Evolutionary conservation across 2,113 vertebrate species (phyloP), one percentile per base, ranked within the genome.

Genomic region (Pantherophis guttatus): DNA sequence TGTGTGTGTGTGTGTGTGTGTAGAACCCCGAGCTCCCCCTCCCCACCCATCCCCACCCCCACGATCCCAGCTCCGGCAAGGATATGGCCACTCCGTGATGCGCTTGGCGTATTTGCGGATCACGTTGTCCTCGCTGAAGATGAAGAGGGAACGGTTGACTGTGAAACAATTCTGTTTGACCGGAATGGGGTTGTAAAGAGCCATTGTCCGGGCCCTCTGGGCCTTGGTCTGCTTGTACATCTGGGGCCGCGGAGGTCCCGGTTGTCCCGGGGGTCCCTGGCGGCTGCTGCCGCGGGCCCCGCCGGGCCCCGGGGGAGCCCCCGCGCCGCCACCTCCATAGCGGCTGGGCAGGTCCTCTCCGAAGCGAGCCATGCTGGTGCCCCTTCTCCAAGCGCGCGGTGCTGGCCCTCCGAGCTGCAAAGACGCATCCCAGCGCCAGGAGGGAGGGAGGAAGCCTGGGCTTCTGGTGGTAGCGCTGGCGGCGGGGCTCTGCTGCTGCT

Each of bases 71-170:
- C 91, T 52, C 54, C 54, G 6, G 52, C 94, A 98, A 99, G 99
- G 99, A 99, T 99, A 99, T 99, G 99, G 99, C 99, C 99, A 99
- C 97, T 99, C 99, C 19, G 99, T 99, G 97, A 99, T 99, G 96
- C 99, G 97, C 97, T 99, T 99, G 96, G 99, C 99, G 58, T 99
- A 99, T 98, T 99, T 98, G 96, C 99, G 98, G 95, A 99, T 98
- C 97, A 99, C 97, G 94, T 99, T 99, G 97, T 99, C 99, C 98
- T 99, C 99, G 95, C 99, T 99, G 98, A 99, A 99, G 98, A 99
- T 98, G 98, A 99, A 99, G 94, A 99, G 98, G 75, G 99, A 99
- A 96, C 99, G 98, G 98, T 99, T 99, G 97, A 99, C 98, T 86
- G 98, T 98, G 97, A 99, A 98, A 97, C 98, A 99, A 98, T 97